Evolutionary conservation across 2,113 vertebrate species (phyloP).

Genomic region (Istiophorus platypterus): DNA sequence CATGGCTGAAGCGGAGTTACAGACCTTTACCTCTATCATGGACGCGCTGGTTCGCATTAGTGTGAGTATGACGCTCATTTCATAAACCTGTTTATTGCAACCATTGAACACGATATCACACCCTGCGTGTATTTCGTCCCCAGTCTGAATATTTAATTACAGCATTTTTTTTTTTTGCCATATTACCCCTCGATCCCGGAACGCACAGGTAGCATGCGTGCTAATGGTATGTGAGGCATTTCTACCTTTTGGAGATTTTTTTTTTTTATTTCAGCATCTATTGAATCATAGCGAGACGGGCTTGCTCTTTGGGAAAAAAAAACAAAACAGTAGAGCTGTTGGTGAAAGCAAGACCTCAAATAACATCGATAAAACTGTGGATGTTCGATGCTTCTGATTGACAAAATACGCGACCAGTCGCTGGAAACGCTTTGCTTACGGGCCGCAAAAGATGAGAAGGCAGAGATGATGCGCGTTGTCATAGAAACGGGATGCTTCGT

Average conservation of each 20-base stretch:
- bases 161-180: neutral
- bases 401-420: conserved; percentile 4
- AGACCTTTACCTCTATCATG: conserved; percentile 94
- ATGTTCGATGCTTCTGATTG: neutral
- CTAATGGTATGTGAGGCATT: conserved; percentile 7
- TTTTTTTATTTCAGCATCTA: neutral
- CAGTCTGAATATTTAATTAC: neutral
- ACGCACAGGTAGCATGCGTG: neutral
- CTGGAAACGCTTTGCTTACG: conserved; percentile 6
- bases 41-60: conserved; percentile 94
- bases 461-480: conserved; percentile 78
- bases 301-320: neutral
- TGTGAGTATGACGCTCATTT: conserved; percentile 84
- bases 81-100: conserved; percentile 8
- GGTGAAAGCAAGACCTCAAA: neutral
- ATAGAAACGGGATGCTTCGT: conserved; percentile 84
- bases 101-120: neutral
- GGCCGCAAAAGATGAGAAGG: conserved; percentile 42
- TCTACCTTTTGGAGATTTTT: neutral
- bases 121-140: neutral
- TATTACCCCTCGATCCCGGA: neutral
- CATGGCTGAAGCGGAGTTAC: conserved; percentile 94
- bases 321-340: neutral
- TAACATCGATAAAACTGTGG: neutral
- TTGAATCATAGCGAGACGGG: neutral